Percentiles rank a stretch among this genome's conserved stretches.
Evolutionary conservation across 2,113 vertebrate genomes (phyloP).

Genomic region (Delphinus delphis): DNA sequence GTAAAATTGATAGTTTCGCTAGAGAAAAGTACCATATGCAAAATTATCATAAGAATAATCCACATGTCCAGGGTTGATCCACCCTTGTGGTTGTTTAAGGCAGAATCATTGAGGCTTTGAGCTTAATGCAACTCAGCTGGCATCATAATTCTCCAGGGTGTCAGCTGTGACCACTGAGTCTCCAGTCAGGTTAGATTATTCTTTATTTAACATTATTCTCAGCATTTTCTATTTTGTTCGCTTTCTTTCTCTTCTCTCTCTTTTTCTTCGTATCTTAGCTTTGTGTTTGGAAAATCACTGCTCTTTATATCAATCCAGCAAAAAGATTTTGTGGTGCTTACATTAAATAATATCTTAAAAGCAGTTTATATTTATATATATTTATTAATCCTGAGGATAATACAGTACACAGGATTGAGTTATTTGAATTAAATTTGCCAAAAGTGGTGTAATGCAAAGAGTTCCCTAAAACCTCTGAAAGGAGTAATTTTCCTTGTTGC

Average conservation of each 20-base stretch:
- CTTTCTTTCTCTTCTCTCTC: background rate
- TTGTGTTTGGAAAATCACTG: background rate
- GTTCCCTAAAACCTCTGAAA: conserved; percentile 36
- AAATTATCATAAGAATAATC: conserved; percentile 59
- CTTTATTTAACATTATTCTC: background rate
- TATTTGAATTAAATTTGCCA: conserved; percentile 56
- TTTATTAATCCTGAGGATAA: conserved; percentile 29
- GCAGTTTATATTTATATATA: background rate
- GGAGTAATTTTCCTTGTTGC: conserved; percentile 49
- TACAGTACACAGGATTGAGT: background rate
- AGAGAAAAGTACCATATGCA: conserved; percentile 37
- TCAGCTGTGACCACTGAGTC: conserved; percentile 5
- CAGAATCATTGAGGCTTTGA: conserved; percentile 57
- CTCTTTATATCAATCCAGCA: background rate
- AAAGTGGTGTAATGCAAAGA: conserved; percentile 12
- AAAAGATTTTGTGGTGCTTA: background rate
- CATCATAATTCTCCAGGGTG: background rate
- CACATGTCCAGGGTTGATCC: background rate
- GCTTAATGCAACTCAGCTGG: conserved; percentile 64
- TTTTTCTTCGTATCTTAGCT: background rate
- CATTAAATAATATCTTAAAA: background rate
- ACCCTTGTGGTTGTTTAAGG: conserved; percentile 48
- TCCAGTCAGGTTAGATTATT: background rate
- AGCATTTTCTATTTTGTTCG: background rate
- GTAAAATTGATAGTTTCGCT: conserved; percentile 52